Conservation (phyloP, 1,140 invertebrate genomes). For the Megalopta genalis region DNA sequence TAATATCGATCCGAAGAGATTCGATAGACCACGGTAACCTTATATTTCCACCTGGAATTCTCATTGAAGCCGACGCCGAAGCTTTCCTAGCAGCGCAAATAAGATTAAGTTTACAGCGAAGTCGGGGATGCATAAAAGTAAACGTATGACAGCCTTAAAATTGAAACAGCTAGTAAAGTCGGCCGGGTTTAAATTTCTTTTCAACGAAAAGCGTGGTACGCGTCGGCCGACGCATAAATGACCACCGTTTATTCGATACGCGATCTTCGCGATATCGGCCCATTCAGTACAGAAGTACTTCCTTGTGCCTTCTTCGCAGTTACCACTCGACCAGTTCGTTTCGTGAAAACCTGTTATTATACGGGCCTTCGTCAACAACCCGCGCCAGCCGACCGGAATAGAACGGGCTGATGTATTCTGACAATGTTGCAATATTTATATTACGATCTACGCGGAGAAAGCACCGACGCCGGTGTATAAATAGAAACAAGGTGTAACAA, state of each 20-base stretch:
- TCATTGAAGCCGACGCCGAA: not conserved
- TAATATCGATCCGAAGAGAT: no score
- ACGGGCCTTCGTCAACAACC: not conserved
- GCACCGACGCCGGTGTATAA: not conserved
- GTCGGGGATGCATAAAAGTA: slow-evolving; percentile 12
- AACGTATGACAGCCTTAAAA: slow-evolving; percentile 17
- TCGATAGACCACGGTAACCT: not conserved
- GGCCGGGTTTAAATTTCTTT: slow-evolving; percentile 25
- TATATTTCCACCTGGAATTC: not conserved
- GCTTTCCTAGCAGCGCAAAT: not conserved
- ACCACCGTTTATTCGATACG: slow-evolving; percentile 39
- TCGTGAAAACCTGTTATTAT: slow-evolving; percentile 8
- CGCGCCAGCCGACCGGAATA: not conserved
- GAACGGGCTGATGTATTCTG: slow-evolving; percentile 3
- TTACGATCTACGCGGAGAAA: slow-evolving; percentile 5
- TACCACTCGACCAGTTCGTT: slow-evolving; percentile 15
- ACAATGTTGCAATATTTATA: slow-evolving; percentile 16
- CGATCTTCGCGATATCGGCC: slow-evolving; percentile 44
- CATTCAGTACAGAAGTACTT: slow-evolving; percentile 38
- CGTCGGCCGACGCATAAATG: slow-evolving; percentile 27
- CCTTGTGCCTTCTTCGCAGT: slow-evolving; percentile 30
- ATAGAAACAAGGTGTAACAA: slow-evolving; percentile 3
- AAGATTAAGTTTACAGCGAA: slow-evolving; percentile 8
- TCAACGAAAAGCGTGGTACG: slow-evolving; percentile 8
- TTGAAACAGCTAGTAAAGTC: slow-evolving; percentile 14